Base-by-base conservation (phyloP, 2,797 vertebrate genomes). In the Danio tinwini region DNA sequence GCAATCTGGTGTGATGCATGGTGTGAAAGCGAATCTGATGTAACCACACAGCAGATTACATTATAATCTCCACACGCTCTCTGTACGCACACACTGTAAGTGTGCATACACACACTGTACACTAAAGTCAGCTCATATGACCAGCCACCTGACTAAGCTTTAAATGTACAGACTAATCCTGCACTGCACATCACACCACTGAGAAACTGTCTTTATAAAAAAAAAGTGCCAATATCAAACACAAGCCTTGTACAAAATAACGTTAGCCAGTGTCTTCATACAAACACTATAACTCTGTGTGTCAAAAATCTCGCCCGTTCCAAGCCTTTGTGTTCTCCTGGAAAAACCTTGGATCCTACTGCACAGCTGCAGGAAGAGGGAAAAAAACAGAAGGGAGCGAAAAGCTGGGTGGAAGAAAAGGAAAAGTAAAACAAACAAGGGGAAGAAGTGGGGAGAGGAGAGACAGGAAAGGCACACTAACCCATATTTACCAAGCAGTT, bases 401-500 rank as follows among this genome's bases (percentile, higher is more conserved):
- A 84, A 75, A 76, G 47, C 62, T 71, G 62, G 76, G 78, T 80
- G 76, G 78, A 75, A 73, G 76, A 81, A 82, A 83, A 61, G 42
- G 50, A 80, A 76, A 52, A 82, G 81, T 59, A 81, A 83, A 80
- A 82, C 69, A 82, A 85, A 84, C 78, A 84, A 52, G 1, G 76
- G 75, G 80, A 40, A 63, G 80, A 70, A 75, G 85, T 58, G 65
- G 82, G 61, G 88, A 70, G 71, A 59, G 89, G 88, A 73, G 64
- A 47, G 71, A 58, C 61, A 52, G 67, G 59, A 75, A 55, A 90
- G 89, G 81, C 91, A 93, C 89, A 93, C 89, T 92, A 93, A 94
- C 93, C 92, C 83, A 92, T 91, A 93, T 93, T 91, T 91, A 90
- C 85, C 86, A 80, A 37, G 82, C 65, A 73, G 82, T 16, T 59